Evolutionary conservation across 2,888 invertebrate species (phyloP), one percentile per base, ranked within the genome.

Genomic region (Beris morrisii): DNA sequence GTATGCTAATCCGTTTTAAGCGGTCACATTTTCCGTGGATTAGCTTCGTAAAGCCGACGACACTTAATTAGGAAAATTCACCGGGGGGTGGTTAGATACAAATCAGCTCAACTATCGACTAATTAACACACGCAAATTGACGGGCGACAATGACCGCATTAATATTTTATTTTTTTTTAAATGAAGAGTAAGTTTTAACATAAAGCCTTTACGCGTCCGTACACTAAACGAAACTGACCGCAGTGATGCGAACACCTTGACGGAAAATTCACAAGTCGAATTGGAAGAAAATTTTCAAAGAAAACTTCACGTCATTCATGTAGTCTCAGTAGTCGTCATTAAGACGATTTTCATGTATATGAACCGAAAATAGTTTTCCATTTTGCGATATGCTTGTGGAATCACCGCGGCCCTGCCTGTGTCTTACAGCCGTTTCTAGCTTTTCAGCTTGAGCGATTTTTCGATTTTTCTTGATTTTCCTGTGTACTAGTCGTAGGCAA

Each of bases 301-400:
- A 59, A 44, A 59, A 59, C 9, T 38, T 38, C 38, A 38, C 38
- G 38, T 38, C 38, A 38, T 38, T 38, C 38, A 38, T 38, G 38
- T 38, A 38, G 38, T 38, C 38, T 22, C 22, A 22, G 22, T 22
- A 38, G 38, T 38, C 38, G 38, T 38, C 38, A 38, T 38, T 38
- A 38, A 9, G 38, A 38, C 22, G 38, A 38, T 9, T 5, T 9
- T 38, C 9, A 38, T 38, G 38, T 38, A 38, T 28, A 22, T 4
- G 48, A 59, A 59, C 9, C 30, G 32, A 53, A 59, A 59, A 59
- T 31, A 30, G 48, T 59, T 30, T 59, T 59, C 15, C 44, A 44
- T 57, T 57, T 57, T 45, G 22, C 54, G 54, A 54, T 57, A 44
- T 45, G 43, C 44, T 15, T 22, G 22, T 6, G 57, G 44, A 57